These are phyloP conservation scores for Epinotia brunnichana DNA, from an alignment of 2,888 invertebrate species.

Conservation along the genomic window DNA sequence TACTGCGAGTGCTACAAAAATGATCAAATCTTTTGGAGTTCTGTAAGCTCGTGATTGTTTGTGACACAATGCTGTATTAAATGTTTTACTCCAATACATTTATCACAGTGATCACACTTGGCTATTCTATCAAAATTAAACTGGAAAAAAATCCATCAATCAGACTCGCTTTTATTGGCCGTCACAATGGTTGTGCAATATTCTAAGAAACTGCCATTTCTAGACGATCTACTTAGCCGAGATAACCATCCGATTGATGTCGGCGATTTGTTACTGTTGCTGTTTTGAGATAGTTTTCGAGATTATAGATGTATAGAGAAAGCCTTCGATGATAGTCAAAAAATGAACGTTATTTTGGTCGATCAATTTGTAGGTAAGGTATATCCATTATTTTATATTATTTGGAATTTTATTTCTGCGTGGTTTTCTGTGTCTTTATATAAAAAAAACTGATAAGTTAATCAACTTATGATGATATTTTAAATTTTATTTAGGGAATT, in stretches of 20 bases:
- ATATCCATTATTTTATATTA: background rate
- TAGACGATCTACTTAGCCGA: constrained; percentile 66
- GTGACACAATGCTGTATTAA: no score
- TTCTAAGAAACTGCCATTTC: constrained; percentile 75
- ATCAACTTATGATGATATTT: no score
- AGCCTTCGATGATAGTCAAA: background rate
- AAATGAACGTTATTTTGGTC: background rate
- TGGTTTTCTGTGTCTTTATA: no score
- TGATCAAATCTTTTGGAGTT: no score
- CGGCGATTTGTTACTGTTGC: constrained; percentile 40
- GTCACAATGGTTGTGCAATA: constrained; percentile 73
- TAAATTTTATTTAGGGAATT: no score
- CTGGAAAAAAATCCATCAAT: constrained; percentile 81
- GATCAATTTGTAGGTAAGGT: background rate
- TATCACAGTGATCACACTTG: constrained; percentile 27
- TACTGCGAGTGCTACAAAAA: no score
- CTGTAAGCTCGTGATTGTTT: no score
- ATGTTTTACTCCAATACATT: background rate
- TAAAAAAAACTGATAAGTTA: no score
- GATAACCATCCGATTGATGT: constrained; percentile 47
- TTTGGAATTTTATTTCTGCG: background rate
- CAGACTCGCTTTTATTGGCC: constrained; percentile 77
- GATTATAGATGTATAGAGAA: constrained; percentile 22
- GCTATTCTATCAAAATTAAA: constrained; percentile 68
- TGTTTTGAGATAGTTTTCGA: constrained; percentile 26